Conservation (phyloP, 2,113 vertebrate species). For the Recurvirostra avosetta region DNA sequence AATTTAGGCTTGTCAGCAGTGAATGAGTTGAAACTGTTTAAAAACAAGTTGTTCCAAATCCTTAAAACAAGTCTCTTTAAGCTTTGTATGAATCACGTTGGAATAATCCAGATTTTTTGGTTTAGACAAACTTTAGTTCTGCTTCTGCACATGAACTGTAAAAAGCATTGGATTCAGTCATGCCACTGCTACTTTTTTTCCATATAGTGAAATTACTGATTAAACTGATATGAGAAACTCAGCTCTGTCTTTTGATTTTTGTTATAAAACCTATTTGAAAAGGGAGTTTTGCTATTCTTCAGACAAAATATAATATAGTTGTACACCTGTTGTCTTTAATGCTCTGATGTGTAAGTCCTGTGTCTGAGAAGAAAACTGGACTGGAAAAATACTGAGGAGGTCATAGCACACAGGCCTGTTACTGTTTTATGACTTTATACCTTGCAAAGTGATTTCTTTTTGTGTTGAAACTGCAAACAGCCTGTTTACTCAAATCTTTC, state of each 20-base stretch:
- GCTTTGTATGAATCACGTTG: background rate
- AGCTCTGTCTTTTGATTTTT: background rate
- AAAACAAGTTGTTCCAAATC: background rate
- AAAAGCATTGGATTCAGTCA: background rate
- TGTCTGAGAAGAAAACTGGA: background rate
- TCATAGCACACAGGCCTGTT: background rate
- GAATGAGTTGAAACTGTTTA: background rate
- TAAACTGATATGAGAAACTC: background rate
- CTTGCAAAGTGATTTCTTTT: background rate
- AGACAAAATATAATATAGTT: background rate
- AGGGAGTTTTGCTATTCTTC: background rate
- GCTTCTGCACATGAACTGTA: background rate
- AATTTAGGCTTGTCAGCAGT: background rate
- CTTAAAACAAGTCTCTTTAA: background rate
- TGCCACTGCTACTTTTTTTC: background rate
- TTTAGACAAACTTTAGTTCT: background rate
- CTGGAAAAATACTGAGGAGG: background rate
- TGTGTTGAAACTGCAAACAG: background rate
- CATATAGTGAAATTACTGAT: background rate
- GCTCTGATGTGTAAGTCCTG: background rate
- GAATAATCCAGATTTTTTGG: background rate
- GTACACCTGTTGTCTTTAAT: background rate
- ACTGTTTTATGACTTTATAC: background rate
- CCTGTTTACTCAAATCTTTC: background rate
- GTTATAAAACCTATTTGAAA: background rate